Conservation (phyloP, 2,888 invertebrate species). For the Zonitis immaculata region DNA sequence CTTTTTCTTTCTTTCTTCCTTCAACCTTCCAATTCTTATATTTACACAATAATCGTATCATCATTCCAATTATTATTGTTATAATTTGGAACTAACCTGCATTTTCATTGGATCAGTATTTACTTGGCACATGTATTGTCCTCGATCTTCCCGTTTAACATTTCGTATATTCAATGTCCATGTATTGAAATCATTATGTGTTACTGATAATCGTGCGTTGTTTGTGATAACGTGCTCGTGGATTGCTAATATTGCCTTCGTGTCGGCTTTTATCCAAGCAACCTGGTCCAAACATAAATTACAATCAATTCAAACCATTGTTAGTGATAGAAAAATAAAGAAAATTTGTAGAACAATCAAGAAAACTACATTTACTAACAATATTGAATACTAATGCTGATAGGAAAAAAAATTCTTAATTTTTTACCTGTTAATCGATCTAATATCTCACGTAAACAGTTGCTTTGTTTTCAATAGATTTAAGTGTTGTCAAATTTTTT, state of each 20-base stretch:
- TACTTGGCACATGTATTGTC: slow-evolving; percentile 93
- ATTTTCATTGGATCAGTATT: slow-evolving; percentile 94
- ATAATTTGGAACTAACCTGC: slow-evolving; percentile 69
- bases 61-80: too few relatives aligned
- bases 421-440: background rate
- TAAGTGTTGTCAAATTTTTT: background rate
- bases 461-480: background rate
- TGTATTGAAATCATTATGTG: slow-evolving; percentile 88
- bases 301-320: too few relatives aligned
- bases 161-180: slow-evolving; percentile 87
- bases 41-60: too few relatives aligned
- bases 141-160: slow-evolving; percentile 80
- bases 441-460: background rate
- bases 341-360: too few relatives aligned
- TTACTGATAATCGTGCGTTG: slow-evolving; percentile 82
- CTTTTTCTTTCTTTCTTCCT: too few relatives aligned
- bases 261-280: slow-evolving; percentile 93
- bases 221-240: slow-evolving; percentile 93
- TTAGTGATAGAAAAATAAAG: too few relatives aligned
- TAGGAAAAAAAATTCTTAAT: background rate
- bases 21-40: too few relatives aligned
- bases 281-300: slow-evolving; percentile 69
- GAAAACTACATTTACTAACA: background rate
- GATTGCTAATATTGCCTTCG: slow-evolving; percentile 88
- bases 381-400: background rate